A percentile compares a stretch with the other conserved stretches of the same genome.
Evolutionary conservation across 1,140 invertebrate species (phyloP).

Genomic region (Diorhabda sublineata): DNA sequence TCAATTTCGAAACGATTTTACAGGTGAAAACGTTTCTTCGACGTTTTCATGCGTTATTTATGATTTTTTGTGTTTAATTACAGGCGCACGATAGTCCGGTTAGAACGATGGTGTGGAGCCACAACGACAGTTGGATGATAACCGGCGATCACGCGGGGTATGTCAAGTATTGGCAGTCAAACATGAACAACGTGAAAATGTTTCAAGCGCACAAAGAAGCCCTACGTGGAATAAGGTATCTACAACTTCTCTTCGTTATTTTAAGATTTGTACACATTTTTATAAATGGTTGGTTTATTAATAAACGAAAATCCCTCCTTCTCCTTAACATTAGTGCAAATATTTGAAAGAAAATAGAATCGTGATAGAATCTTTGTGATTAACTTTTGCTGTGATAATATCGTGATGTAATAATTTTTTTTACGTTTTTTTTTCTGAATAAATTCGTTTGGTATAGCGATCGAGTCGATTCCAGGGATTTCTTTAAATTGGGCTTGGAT

Average conservation of each 20-base stretch:
- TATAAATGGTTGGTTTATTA: conserved; percentile 29
- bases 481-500: conserved; percentile 32
- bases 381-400: conserved; percentile 35
- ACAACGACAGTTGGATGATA: conserved; percentile 99
- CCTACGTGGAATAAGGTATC: conserved; percentile 94
- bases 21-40: conserved; percentile 65
- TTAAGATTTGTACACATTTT: conserved; percentile 30
- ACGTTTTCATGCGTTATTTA: background rate
- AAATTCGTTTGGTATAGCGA: conserved; percentile 38
- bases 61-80: conserved; percentile 25
- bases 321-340: conserved; percentile 34
- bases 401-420: conserved; percentile 36
- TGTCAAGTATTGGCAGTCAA: conserved; percentile 99
- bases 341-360: conserved; percentile 24
- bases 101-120: conserved; percentile 98
- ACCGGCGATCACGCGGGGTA: conserved; percentile 98
- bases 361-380: conserved; percentile 27
- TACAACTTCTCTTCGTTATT: conserved; percentile 46
- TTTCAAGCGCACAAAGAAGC: conserved; percentile 99
- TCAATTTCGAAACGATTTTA: conserved; percentile 99
- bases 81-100: conserved; percentile 97
- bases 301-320: conserved; percentile 32
- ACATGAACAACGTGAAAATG: conserved; percentile 99
- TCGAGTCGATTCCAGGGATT: conserved; percentile 36
- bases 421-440: conserved; percentile 33